These are phyloP conservation scores for Allophyes oxyacanthae DNA, from an alignment of 2,888 invertebrate species.

Conservation along the genomic window DNA sequence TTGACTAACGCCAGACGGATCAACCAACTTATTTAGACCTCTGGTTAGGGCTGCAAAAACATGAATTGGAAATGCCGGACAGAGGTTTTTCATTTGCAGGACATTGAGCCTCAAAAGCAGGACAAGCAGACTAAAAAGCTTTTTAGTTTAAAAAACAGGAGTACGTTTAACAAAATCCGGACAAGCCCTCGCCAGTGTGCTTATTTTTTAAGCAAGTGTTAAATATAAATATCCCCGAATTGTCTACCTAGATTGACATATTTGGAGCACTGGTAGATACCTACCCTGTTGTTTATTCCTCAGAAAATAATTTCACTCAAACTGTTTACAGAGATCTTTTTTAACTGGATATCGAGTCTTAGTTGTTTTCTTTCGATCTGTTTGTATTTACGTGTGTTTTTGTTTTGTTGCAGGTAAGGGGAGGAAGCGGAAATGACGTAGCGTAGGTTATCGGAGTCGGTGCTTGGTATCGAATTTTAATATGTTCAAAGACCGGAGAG, in stretches of 20 bases:
- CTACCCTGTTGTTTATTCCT: slow-evolving; percentile 1
- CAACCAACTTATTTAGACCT: slow-evolving; percentile 49
- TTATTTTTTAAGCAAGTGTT: too few relatives aligned
- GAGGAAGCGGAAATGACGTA: slow-evolving; percentile 61
- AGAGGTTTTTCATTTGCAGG: too few relatives aligned
- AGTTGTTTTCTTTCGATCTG: slow-evolving; percentile 64
- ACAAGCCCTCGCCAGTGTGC: too few relatives aligned
- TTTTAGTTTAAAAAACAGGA: too few relatives aligned
- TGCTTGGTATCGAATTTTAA: slow-evolving; percentile 56
- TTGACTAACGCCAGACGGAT: slow-evolving; percentile 50
- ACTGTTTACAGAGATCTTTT: slow-evolving; percentile 52
- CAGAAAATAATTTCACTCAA: slow-evolving; percentile 31
- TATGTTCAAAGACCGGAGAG: slow-evolving; percentile 24
- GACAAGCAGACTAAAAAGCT: too few relatives aligned
- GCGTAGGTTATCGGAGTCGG: slow-evolving; percentile 45
- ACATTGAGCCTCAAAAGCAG: too few relatives aligned
- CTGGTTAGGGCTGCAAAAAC: slow-evolving; percentile 9
- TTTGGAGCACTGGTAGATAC: too few relatives aligned
- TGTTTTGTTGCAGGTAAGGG: slow-evolving; percentile 81
- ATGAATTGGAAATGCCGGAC: too few relatives aligned
- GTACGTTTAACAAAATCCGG: too few relatives aligned
- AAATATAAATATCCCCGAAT: too few relatives aligned
- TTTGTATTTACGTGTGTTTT: slow-evolving; percentile 70
- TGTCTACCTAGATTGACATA: too few relatives aligned
- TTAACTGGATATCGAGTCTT: slow-evolving; percentile 50